phyloP scores from a whole-genome alignment of 2,113 vertebrate genomes.

The Apus apus region DNA sequence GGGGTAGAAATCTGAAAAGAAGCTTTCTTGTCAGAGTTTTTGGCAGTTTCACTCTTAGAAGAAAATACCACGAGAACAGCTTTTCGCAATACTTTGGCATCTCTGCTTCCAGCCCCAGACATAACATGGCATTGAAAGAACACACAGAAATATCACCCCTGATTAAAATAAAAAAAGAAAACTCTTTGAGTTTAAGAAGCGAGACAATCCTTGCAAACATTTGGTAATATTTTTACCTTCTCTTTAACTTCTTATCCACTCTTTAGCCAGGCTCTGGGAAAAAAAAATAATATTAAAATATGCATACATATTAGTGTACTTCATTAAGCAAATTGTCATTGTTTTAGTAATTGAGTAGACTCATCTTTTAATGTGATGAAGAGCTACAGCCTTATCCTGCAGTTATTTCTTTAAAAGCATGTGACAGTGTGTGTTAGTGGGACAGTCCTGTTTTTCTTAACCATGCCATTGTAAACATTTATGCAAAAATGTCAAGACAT shows the following conservation, averaged over 20 bases:
- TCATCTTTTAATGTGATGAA: neutral
- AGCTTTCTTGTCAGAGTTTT: slow-evolving; percentile 37
- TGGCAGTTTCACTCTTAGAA: neutral
- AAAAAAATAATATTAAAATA: neutral
- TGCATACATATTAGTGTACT: neutral
- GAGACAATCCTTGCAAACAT: neutral
- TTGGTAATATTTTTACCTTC: neutral
- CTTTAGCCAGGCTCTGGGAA: neutral
- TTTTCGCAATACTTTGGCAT: slow-evolving; percentile 53
- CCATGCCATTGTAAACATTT: neutral
- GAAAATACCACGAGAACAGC: slow-evolving; percentile 30
- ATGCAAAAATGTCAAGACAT: slow-evolving; percentile 7
- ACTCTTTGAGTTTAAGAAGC: neutral
- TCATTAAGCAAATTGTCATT: neutral
- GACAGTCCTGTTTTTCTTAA: slow-evolving; percentile 15
- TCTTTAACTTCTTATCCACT: neutral
- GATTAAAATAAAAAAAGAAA: neutral
- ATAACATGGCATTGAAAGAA: slow-evolving; percentile 23
- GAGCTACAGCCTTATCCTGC: neutral
- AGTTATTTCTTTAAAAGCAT: neutral
- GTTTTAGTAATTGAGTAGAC: neutral
- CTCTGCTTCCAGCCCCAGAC: neutral
- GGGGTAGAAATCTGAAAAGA: slow-evolving; percentile 5
- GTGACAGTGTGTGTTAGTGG: neutral
- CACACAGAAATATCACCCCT: neutral